phyloP scores from a whole-genome alignment of 2,888 invertebrate species.

The Gymnoscelis rufifasciata region DNA sequence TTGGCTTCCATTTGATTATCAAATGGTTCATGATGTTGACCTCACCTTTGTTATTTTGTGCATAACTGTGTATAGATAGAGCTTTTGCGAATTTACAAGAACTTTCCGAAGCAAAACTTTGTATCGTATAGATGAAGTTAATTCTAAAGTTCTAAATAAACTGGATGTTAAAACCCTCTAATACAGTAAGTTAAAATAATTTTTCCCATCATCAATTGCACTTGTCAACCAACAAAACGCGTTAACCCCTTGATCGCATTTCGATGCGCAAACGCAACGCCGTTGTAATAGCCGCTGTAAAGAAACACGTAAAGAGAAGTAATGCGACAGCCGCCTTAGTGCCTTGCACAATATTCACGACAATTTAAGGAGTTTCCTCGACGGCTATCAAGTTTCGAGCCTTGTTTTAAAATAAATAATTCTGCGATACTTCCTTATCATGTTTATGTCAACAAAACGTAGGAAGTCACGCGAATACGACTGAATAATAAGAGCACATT shows the following conservation, averaged over 20 bases:
- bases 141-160: too few species aligned
- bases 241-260: conserved; percentile 5
- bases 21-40: too few species aligned
- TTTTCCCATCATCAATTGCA: too few species aligned
- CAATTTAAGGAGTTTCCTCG: conserved; percentile 43
- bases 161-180: too few species aligned
- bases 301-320: conserved; percentile 34
- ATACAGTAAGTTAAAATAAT: too few species aligned
- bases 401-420: conserved; percentile 34
- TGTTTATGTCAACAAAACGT: conserved; percentile 29
- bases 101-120: too few species aligned
- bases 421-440: conserved; percentile 49
- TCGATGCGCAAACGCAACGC: conserved; percentile 36
- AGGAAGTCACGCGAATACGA: conserved; percentile 22
- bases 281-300: conserved; percentile 41
- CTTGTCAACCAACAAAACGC: too few species aligned
- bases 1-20: too few species aligned
- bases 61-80: too few species aligned
- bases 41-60: too few species aligned
- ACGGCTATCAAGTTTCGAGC: conserved; percentile 45
- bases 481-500: conserved; percentile 24
- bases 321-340: conserved; percentile 38
- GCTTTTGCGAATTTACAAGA: too few species aligned
- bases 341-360: conserved; percentile 39
- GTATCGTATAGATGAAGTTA: too few species aligned